These are phyloP conservation scores for Plutomurus gul DNA, from an alignment of 1,140 invertebrate genomes.

Conservation along the genomic window DNA sequence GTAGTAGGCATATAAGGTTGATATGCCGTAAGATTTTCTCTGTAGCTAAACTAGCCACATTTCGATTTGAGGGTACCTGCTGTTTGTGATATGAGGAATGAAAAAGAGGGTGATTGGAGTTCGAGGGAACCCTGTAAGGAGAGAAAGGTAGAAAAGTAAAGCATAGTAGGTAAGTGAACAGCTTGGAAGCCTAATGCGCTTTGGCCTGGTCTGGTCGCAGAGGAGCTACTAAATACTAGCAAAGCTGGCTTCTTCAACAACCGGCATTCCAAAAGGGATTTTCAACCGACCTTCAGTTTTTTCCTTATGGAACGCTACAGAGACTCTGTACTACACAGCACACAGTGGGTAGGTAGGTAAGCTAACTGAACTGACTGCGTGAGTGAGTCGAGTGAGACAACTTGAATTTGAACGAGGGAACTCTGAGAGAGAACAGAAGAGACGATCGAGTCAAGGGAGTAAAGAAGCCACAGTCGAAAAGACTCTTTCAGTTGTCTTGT, in stretches of 20 bases:
- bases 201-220: background rate
- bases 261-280: conserved; percentile 53
- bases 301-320: background rate
- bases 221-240: background rate
- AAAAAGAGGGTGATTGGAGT: conserved; percentile 14
- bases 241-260: conserved; percentile 29
- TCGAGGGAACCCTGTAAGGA: conserved; percentile 1
- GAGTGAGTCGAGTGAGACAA: background rate
- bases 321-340: background rate
- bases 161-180: conserved; percentile 7
- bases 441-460: too few relatives aligned
- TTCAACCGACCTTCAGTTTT: conserved; percentile 53
- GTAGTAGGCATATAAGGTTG: too few relatives aligned
- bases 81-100: background rate
- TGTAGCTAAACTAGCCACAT: too few relatives aligned
- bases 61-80: background rate
- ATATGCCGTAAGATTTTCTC: too few relatives aligned
- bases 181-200: conserved; percentile 17
- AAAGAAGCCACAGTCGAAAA: background rate
- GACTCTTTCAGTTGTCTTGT: conserved; percentile 12
- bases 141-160: background rate
- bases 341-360: background rate
- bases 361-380: too few relatives aligned
- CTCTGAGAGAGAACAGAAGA: background rate
- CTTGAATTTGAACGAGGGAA: conserved; percentile 26